These are phyloP conservation scores for Phrynocephalus vlangalii DNA, from an alignment of 2,797 vertebrate genomes.

Conservation along the genomic window DNA sequence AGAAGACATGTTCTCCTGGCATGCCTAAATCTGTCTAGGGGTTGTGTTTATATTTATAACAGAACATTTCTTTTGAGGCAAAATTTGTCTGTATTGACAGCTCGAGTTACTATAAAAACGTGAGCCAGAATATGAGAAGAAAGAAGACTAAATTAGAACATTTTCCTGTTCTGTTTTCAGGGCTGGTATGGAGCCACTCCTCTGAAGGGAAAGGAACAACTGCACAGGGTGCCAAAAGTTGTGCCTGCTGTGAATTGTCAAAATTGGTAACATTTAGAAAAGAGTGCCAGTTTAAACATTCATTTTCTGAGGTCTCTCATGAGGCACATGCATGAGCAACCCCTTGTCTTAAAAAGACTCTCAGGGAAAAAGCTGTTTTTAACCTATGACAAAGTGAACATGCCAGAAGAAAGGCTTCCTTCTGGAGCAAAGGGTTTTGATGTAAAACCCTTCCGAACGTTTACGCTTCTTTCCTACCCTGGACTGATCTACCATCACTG, in stretches of 20 bases:
- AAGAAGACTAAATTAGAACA: conserved; percentile 38
- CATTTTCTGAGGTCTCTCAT: not conserved
- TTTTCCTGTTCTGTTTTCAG: conserved; percentile 50
- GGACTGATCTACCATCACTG: too few species aligned
- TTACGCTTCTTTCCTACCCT: too few species aligned
- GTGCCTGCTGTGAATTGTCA: conserved; percentile 22
- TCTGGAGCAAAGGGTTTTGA: not conserved
- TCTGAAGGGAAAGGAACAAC: conserved; percentile 35
- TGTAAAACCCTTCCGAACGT: not conserved
- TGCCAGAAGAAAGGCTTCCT: not conserved
- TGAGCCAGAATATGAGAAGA: conserved; percentile 38
- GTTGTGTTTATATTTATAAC: conserved; percentile 61
- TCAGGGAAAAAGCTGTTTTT: not conserved
- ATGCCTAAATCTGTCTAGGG: conserved; percentile 63
- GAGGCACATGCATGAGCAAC: not conserved
- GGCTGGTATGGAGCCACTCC: conserved; percentile 14
- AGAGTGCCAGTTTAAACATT: not conserved
- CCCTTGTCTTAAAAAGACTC: not conserved
- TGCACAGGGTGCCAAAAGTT: conserved; percentile 17
- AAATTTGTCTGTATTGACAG: conserved; percentile 64
- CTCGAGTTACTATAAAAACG: conserved; percentile 66
- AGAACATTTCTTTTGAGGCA: conserved; percentile 55
- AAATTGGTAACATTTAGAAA: conserved; percentile 32
- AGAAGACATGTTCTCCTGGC: conserved; percentile 63
- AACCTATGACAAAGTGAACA: conserved; percentile 1